Base-by-base conservation (phyloP, 1,140 invertebrate genomes). In the Sarcophaga bullata region DNA sequence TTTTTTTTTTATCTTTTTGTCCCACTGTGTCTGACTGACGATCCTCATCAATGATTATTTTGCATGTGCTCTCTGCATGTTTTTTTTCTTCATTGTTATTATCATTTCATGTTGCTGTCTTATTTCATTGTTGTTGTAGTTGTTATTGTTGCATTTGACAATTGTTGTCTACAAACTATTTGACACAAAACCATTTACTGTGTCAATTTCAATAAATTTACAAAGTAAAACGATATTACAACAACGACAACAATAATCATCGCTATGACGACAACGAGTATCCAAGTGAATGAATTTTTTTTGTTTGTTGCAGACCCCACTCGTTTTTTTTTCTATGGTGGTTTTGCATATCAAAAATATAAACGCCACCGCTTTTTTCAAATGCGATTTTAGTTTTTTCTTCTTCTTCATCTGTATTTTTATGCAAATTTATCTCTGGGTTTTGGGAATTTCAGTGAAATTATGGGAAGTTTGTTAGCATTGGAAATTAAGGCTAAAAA, bases 81-180 rank as follows among this genome's bases (percentile, higher is more conserved):
- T 68, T 68, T 68, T 19, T 19, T 68, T 37, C 25, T 37, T 37
- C 25, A 4, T 37, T 37, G 25, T 37, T 37, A 37, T 37, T 37
- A 37, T 37, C 25, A 2, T 37, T 37, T 37, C 25, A 37, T 37
- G 25, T 37, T 37, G 25, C 25, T 37, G 25, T 4, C 25, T 37
- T 37, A 1, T 37, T 37, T 37, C 4, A 37, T 37, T 37, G 25
- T 37, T 37, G 25, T 37, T 37, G 25, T 37, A 2, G 25, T 37
- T 37, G 25, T 37, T 37, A 4, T 37, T 37, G 25, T 37, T 37
- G 25, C 50, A 52, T 9, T 68, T 68, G 58, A 19, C 58, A 68
- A 68, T 68, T 68, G 25, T 37, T 37, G 58, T 68, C 58, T 68
- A 68, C 58, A 68, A 68, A 68, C 58, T 68, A 68, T 68, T 68